phyloP scores from a whole-genome alignment of 2,797 vertebrate genomes.

The Pipistrellus pipistrellus region DNA sequence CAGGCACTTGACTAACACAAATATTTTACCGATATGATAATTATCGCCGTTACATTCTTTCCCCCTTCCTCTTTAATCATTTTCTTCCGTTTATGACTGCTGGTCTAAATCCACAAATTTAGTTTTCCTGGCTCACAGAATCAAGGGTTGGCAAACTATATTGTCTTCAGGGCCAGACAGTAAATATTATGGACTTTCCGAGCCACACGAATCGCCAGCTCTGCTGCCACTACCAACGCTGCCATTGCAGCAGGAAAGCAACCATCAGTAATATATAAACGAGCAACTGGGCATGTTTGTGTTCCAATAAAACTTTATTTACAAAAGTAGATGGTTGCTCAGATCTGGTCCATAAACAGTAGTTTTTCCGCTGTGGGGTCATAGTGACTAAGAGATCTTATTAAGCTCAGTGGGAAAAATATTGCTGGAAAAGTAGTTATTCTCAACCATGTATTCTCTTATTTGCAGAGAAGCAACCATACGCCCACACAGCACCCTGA shows the following conservation, averaged over 20 bases:
- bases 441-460: not conserved
- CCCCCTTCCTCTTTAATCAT: not conserved
- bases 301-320: constrained; percentile 57
- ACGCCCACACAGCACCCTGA: not conserved
- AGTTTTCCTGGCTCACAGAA: not conserved
- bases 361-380: not conserved
- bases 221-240: not conserved
- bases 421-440: not conserved
- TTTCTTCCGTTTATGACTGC: not conserved
- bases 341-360: not conserved
- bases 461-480: not conserved
- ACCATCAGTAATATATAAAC: not conserved
- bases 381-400: not conserved
- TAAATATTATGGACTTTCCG: not conserved
- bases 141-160: not conserved
- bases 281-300: not conserved
- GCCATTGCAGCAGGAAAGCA: not conserved
- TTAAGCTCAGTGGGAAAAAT: not conserved
- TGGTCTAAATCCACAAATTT: not conserved
- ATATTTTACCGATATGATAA: not conserved
- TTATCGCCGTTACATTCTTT: not conserved
- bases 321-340: not conserved
- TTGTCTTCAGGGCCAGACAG: not conserved
- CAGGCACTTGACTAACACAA: not conserved
- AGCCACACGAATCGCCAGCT: not conserved